Conservation (phyloP, 2,113 vertebrate genomes). For the Oxygymnocypris stewartii region DNA sequence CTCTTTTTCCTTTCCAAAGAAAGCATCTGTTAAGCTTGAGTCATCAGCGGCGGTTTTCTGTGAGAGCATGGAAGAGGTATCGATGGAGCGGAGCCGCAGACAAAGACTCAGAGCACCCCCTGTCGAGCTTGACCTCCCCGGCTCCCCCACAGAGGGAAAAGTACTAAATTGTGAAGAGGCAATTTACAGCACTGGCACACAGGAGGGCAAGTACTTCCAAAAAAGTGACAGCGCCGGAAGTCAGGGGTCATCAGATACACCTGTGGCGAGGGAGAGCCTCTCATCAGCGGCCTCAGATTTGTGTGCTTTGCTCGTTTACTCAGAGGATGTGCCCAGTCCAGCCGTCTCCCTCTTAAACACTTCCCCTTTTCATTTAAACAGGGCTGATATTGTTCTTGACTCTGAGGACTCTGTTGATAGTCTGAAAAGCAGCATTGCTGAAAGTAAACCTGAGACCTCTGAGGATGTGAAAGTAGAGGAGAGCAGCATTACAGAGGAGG, state of each 20-base stretch:
- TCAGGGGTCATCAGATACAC: slow-evolving; percentile 60
- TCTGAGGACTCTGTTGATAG: slow-evolving; percentile 49
- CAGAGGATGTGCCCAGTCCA: slow-evolving; percentile 49
- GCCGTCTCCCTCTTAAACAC: slow-evolving; percentile 36
- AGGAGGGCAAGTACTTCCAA: slow-evolving; percentile 55
- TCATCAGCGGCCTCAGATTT: slow-evolving; percentile 50
- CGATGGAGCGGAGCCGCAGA: slow-evolving; percentile 65
- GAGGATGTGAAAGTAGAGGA: not conserved
- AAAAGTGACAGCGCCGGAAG: slow-evolving; percentile 53
- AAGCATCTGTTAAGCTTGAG: slow-evolving; percentile 81
- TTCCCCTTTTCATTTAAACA: slow-evolving; percentile 35
- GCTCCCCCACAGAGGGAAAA: slow-evolving; percentile 64
- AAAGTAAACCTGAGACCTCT: slow-evolving; percentile 30
- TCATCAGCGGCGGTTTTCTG: slow-evolving; percentile 86
- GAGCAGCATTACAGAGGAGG: slow-evolving; percentile 19
- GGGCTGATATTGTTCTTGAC: slow-evolving; percentile 35
- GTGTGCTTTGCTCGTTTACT: slow-evolving; percentile 58
- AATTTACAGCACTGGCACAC: slow-evolving; percentile 44
- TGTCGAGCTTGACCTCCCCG: slow-evolving; percentile 62
- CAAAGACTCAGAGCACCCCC: slow-evolving; percentile 77
- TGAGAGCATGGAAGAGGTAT: slow-evolving; percentile 78
- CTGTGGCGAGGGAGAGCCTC: slow-evolving; percentile 51
- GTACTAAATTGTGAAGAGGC: slow-evolving; percentile 66
- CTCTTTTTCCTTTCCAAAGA: slow-evolving; percentile 88
- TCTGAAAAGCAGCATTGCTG: slow-evolving; percentile 28